Conservation (phyloP, 2,113 vertebrate species). For the Actenoides hombroni region DNA sequence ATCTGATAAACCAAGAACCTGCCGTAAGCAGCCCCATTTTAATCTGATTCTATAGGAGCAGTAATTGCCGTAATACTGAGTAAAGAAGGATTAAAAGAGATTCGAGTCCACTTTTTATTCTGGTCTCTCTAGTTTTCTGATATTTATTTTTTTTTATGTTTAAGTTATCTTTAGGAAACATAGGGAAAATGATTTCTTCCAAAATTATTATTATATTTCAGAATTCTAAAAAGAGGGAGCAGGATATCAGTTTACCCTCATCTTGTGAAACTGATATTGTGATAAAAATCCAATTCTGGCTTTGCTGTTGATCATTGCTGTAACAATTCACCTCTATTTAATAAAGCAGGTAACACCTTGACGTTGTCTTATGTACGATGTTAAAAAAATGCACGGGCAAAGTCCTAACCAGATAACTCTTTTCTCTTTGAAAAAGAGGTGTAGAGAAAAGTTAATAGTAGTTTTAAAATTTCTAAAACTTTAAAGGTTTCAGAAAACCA, state of each 20-base stretch:
- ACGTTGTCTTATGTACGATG: background rate
- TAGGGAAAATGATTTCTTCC: background rate
- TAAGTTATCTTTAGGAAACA: background rate
- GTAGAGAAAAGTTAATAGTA: background rate
- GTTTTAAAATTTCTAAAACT: background rate
- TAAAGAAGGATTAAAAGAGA: background rate
- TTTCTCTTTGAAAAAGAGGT: background rate
- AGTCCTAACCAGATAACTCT: background rate
- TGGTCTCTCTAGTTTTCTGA: background rate
- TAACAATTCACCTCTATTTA: background rate
- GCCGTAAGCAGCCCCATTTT: accelerated
- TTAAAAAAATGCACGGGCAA: background rate
- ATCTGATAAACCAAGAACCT: background rate
- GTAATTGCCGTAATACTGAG: background rate
- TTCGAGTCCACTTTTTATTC: background rate
- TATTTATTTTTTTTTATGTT: background rate
- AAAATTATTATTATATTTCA: background rate
- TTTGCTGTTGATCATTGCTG: background rate
- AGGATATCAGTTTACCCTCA: background rate
- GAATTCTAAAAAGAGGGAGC: background rate
- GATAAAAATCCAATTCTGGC: background rate
- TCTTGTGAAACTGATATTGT: background rate
- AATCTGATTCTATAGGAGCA: background rate
- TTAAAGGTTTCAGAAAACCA: background rate
- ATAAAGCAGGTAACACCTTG: background rate